Percentiles rank a stretch among this genome's conserved stretches.
These are phyloP conservation scores for Eumacrocentrus americanus DNA, from an alignment of 2,888 invertebrate species.

Conservation along the genomic window DNA sequence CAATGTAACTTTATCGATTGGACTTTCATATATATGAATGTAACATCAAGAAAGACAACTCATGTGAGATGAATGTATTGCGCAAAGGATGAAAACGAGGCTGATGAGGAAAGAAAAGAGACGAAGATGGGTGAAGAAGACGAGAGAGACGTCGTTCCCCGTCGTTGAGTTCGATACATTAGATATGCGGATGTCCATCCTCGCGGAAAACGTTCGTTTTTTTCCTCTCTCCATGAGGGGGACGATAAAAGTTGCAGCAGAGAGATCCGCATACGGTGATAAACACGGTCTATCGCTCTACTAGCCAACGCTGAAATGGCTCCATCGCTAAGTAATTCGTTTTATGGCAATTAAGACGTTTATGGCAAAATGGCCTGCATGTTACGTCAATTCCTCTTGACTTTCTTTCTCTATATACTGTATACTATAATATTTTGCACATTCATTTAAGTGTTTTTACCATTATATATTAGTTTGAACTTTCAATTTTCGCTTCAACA, in stretches of 20 bases:
- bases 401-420: constrained; percentile 21
- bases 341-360: constrained; percentile 28
- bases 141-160: neutral
- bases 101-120: constrained; percentile 11
- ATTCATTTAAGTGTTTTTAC: neutral
- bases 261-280: constrained; percentile 42
- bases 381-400: constrained; percentile 25
- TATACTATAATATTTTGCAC: no score
- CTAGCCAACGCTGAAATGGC: constrained; percentile 49
- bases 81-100: constrained; percentile 9
- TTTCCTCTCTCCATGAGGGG: neutral
- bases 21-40: neutral
- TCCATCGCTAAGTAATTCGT: constrained; percentile 43
- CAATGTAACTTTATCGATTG: neutral
- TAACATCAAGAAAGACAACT: neutral
- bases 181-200: constrained; percentile 18
- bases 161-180: constrained; percentile 19
- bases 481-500: no score
- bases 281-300: constrained; percentile 50
- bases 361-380: constrained; percentile 19
- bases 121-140: neutral
- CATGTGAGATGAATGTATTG: constrained; percentile 5
- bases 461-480: neutral
- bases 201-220: constrained; percentile 26
- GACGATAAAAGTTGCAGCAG: neutral